A percentile compares a stretch with the other conserved stretches of the same genome.
Conservation (phyloP, 2,797 vertebrate species). For the Numenius phaeopus region DNA sequence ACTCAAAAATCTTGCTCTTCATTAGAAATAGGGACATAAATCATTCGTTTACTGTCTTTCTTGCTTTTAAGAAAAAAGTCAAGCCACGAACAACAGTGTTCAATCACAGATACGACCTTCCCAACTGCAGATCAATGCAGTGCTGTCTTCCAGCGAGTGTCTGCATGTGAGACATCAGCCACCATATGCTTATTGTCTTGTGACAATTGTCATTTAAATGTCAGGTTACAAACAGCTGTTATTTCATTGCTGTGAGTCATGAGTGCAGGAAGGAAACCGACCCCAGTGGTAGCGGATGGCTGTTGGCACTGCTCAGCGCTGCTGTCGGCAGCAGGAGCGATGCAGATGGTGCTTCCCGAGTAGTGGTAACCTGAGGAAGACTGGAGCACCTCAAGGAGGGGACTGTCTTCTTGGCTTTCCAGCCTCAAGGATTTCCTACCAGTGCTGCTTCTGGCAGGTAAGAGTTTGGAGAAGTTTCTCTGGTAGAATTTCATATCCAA, state of each 20-base stretch:
- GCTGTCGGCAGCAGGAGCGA: not conserved
- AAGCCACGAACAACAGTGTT: not conserved
- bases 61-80: not conserved
- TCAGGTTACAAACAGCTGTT: conserved; percentile 41
- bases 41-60: not conserved
- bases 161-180: not conserved
- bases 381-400: not conserved
- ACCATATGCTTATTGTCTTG: not conserved
- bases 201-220: conserved; percentile 44
- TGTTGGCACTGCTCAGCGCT: not conserved
- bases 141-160: not conserved
- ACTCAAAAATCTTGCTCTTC: not conserved
- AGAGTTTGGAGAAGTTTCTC: not conserved
- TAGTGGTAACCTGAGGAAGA: fast-evolving
- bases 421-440: not conserved
- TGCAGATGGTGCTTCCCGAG: not conserved
- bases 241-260: not conserved
- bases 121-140: not conserved
- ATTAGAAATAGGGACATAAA: not conserved
- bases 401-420: not conserved
- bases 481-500: not conserved
- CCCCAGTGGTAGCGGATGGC: fast-evolving
- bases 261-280: not conserved
- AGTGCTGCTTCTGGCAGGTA: not conserved
- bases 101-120: not conserved